These are phyloP conservation scores for Phalanger gymnotis DNA, from an alignment of 2,797 vertebrate genomes.

Conservation along the genomic window DNA sequence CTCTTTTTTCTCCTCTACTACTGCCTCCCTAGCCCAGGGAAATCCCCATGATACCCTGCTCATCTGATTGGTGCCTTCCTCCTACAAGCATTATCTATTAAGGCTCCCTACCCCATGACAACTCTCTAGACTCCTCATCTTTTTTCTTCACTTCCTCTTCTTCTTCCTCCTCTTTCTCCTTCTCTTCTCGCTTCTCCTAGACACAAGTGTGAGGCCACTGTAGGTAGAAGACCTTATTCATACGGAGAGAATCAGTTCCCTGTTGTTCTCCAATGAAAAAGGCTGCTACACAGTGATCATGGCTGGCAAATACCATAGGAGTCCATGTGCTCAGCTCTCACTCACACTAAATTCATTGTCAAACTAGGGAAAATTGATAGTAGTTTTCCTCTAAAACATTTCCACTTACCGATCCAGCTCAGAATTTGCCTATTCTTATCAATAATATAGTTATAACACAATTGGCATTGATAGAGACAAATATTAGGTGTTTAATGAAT, in stretches of 20 bases:
- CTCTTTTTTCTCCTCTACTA: not conserved
- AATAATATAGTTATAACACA: not conserved
- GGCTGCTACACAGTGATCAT: not conserved
- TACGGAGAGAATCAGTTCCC: not conserved
- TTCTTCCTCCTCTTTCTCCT: not conserved
- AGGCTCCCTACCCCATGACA: not conserved
- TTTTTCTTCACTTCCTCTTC: not conserved
- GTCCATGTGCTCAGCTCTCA: not conserved
- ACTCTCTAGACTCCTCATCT: not conserved
- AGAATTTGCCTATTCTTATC: not conserved
- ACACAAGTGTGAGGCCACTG: not conserved
- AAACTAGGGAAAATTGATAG: not conserved
- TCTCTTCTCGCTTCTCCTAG: not conserved
- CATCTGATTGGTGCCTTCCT: not conserved
- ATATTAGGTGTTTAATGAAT: not conserved
- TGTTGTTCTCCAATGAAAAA: not conserved
- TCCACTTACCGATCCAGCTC: not conserved
- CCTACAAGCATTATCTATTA: not conserved
- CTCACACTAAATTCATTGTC: not conserved
- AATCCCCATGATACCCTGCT: not conserved
- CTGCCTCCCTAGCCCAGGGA: not conserved
- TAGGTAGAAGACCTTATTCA: not conserved
- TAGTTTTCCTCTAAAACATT: not conserved
- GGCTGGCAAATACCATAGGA: not conserved
- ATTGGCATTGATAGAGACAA: not conserved